Evolutionary conservation across 2,888 invertebrate species (phyloP).

Genomic region (Antitype chi): DNA sequence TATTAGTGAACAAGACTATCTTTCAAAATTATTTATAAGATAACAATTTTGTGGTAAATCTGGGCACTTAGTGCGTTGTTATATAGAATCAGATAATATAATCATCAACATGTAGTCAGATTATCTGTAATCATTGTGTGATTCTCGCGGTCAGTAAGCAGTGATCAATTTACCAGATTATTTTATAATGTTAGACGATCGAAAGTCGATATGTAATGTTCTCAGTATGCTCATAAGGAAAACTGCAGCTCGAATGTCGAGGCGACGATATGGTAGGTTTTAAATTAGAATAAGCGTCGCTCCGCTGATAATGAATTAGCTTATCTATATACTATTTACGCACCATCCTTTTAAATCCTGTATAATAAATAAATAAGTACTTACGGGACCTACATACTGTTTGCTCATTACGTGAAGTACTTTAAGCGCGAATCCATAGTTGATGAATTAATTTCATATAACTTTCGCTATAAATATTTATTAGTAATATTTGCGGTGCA

Average conservation of each 20-base stretch:
- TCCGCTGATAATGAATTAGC: conserved; percentile 18
- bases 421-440: conserved; percentile 38
- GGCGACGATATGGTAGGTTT: conserved; percentile 21
- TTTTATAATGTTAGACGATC: conserved; percentile 4
- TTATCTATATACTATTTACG: conserved; percentile 27
- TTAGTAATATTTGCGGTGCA: conserved; percentile 54
- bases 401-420: conserved; percentile 64
- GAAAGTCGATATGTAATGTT: conserved; percentile 37
- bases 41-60: conserved; percentile 22
- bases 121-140: conserved; percentile 24
- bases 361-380: conserved; percentile 41
- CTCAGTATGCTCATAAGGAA: conserved; percentile 14
- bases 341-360: conserved; percentile 32
- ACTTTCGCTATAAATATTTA: conserved; percentile 40
- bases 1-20: conserved; percentile 47
- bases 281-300: conserved; percentile 33
- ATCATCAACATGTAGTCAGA: conserved; percentile 21
- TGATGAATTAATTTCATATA: conserved; percentile 39
- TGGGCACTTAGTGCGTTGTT: conserved; percentile 39
- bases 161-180: conserved; percentile 40
- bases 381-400: conserved; percentile 58
- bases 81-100: conserved; percentile 39
- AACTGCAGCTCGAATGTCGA: conserved; percentile 13
- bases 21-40: conserved; percentile 33
- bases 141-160: conserved; percentile 1